Evolutionary conservation across 2,113 vertebrate genomes (phyloP).

Genomic region (Dicrurus megarhynchus): DNA sequence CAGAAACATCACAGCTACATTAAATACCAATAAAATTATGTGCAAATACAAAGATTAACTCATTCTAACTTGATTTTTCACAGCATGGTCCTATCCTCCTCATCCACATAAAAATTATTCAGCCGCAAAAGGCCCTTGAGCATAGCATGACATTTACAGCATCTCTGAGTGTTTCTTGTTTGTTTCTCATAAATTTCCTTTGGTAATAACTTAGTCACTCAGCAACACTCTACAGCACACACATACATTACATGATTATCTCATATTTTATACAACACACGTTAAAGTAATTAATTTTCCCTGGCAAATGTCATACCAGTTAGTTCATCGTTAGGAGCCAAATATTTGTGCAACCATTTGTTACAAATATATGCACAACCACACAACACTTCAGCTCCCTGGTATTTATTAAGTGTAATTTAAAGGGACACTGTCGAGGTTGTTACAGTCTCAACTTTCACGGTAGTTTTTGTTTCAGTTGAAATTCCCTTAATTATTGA

Average conservation of each 20-base stretch:
- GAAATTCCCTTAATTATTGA: not conserved
- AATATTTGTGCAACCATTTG: constrained; percentile 77
- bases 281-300: constrained; percentile 78
- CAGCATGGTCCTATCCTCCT: constrained; percentile 28
- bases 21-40: constrained; percentile 17
- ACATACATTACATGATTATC: constrained; percentile 62
- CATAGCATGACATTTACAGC: constrained; percentile 71
- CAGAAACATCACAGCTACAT: not conserved
- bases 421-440: constrained; percentile 61
- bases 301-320: constrained; percentile 77
- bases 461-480: not conserved
- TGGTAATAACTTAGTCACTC: constrained; percentile 69
- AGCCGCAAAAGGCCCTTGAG: constrained; percentile 66
- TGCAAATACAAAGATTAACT: constrained; percentile 52
- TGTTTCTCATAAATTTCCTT: constrained; percentile 70
- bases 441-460: not conserved
- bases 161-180: constrained; percentile 63
- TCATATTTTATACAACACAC: constrained; percentile 75
- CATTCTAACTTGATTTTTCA: constrained; percentile 40
- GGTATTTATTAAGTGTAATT: constrained; percentile 64
- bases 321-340: constrained; percentile 72
- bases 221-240: constrained; percentile 54
- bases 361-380: constrained; percentile 73
- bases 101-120: constrained; percentile 62
- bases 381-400: constrained; percentile 64